Percentiles rank a stretch among this genome's conserved stretches.
phyloP scores from a whole-genome alignment of 92 coral and sea anemone genomes.

The Desmophyllum pertusum region DNA sequence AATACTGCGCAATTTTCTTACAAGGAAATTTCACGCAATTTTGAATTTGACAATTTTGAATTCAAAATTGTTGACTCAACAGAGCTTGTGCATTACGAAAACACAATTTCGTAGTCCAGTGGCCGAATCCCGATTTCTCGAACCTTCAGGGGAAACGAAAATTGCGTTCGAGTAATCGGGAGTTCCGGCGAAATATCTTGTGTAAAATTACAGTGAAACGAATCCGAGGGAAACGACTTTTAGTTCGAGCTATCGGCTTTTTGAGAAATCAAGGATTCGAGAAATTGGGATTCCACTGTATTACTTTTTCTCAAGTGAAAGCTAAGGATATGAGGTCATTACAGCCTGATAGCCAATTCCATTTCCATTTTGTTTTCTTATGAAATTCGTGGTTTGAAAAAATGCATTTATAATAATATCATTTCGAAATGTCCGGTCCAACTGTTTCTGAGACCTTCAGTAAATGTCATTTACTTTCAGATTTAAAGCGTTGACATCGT shows the following conservation, averaged over 20 bases:
- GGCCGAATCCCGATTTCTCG: too few relatives aligned
- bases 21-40: background rate
- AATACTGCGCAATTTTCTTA: background rate
- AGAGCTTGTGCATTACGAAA: background rate
- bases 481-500: background rate
- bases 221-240: too few relatives aligned
- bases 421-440: background rate
- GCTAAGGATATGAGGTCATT: background rate
- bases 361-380: background rate
- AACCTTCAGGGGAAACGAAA: too few relatives aligned
- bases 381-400: too few relatives aligned
- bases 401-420: background rate
- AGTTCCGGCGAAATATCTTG: too few relatives aligned
- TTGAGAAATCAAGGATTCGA: too few relatives aligned
- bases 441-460: too few relatives aligned
- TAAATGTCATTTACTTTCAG: background rate
- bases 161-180: too few relatives aligned
- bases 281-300: too few relatives aligned
- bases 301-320: background rate
- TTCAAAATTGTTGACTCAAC: background rate
- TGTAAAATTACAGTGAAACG: too few relatives aligned
- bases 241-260: too few relatives aligned
- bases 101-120: background rate
- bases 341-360: background rate
- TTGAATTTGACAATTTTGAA: too few relatives aligned